These are phyloP conservation scores for Amphiura filiformis DNA, from an alignment of 35 echinoderm and acorn worm species.

Conservation along the genomic window DNA sequence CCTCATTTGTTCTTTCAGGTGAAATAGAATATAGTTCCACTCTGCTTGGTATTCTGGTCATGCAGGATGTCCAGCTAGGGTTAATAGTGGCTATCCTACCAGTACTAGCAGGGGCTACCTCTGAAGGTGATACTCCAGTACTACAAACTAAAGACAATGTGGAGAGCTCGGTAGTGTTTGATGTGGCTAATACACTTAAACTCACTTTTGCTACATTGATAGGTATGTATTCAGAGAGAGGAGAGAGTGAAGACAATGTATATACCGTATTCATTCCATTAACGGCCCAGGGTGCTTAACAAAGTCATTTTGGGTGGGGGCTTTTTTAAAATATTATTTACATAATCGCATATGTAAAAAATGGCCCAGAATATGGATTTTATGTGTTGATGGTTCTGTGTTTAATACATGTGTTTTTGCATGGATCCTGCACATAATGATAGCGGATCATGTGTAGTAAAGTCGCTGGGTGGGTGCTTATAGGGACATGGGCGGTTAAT, in stretches of 20 bases:
- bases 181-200: conserved; percentile 2
- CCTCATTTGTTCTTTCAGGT: conserved; percentile 42
- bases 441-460: no score
- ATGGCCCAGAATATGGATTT: no score
- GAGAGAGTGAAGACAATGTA: no score
- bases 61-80: conserved; percentile 95
- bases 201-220: not conserved
- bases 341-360: no score
- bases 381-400: not conserved
- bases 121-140: not conserved
- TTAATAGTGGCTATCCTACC: conserved; percentile 89
- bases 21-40: conserved; percentile 77
- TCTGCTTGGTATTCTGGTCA: conserved; percentile 85
- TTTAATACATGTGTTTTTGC: not conserved
- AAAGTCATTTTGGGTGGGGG: no score
- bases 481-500: no score
- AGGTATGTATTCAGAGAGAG: not conserved
- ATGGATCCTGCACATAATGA: no score
- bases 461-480: no score
- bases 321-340: no score
- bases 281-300: no score
- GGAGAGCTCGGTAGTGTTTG: not conserved
- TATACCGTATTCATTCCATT: no score
- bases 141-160: not conserved
- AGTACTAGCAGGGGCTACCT: conserved; percentile 52